Base-by-base conservation (phyloP, 2,797 vertebrate species). In the Spea hammondii region DNA sequence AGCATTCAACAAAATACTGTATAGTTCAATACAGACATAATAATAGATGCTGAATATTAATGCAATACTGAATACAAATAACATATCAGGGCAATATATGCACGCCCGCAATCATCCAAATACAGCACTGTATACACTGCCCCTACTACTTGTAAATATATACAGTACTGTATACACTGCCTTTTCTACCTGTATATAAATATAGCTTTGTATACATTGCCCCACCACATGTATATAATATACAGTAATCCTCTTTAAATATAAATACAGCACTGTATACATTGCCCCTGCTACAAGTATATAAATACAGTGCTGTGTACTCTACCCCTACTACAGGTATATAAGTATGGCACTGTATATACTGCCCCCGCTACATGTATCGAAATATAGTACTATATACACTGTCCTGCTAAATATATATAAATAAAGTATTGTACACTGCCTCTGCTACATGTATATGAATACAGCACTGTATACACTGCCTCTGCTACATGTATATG, bases 61-160 rank as follows among this genome's bases (percentile, higher is more conserved):
- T 17, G 17, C 17, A 17, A 17, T 17, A 17, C 17, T 17, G 17
- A 17, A 17, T 17, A 17, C 17, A 17, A 17, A 17, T 17, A 17
- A 17, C 17, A 17, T 17, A 17, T 17, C 17, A 17, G 17, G n/a
- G 8, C 13, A 32, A 50, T 57, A 12, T 69, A 66, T 47, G 48
- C 64, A 68, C 49, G 14, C 5, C 7, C 67, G 51, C 6, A 5
- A 17, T n/a, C 12, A 17, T 14, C 32, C 17, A 14, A 4, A 69
- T 4, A 69, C 67, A 69, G 48, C n/a, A 69, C 48, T 69, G n/a
- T 69, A 69, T 51, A 69, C 47, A 67, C 47, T 13, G 47, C n/a
- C 65, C 48, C 11, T 46, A 11, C 9, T 49, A 4, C 3, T 49
- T 67, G 49, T 13, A 67, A 1, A 46, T 8, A 48, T 4, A 67